Evolutionary conservation across 2,888 invertebrate species (phyloP).

Genomic region (Trichogramma evanescens): DNA sequence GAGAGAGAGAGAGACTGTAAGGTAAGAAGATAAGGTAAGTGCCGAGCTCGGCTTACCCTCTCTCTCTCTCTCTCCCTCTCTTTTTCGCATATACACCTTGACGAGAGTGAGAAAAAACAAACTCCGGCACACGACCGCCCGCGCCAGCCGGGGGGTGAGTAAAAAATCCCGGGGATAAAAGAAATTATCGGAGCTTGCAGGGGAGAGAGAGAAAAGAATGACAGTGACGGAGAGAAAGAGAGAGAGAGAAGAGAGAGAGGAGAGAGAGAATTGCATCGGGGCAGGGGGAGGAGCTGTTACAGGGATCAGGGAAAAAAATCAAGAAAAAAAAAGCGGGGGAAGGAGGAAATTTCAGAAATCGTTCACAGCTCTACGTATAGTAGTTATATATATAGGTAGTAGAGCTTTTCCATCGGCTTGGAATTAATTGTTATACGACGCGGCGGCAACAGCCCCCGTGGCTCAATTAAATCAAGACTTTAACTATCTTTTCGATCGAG

Average conservation of each 20-base stretch:
- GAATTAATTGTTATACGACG: slow-evolving; percentile 25
- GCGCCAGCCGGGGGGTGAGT: too few species aligned
- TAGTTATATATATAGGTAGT: too few species aligned
- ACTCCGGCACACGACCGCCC: too few species aligned
- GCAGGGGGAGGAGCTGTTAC: too few species aligned
- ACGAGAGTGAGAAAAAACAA: too few species aligned
- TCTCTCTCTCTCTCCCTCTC: too few species aligned
- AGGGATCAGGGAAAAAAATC: background rate
- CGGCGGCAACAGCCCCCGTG: too few species aligned
- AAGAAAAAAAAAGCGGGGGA: background rate
- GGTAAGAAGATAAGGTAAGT: slow-evolving; percentile 5
- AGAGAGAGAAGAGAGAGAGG: too few species aligned
- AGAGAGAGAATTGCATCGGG: too few species aligned
- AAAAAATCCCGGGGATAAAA: slow-evolving; percentile 3
- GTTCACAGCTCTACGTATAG: background rate
- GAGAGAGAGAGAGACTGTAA: background rate
- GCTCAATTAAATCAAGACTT: slow-evolving; percentile 28
- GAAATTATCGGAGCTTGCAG: slow-evolving; percentile 10
- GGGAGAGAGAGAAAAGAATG: too few species aligned
- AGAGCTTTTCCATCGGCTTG: slow-evolving; percentile 13
- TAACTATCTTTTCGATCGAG: background rate
- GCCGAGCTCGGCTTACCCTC: background rate
- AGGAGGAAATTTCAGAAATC: slow-evolving; percentile 1
- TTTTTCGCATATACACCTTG: too few species aligned
- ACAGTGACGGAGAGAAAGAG: too few species aligned